phyloP scores from a whole-genome alignment of 2,888 invertebrate species.

The Argyra leucocephala region DNA sequence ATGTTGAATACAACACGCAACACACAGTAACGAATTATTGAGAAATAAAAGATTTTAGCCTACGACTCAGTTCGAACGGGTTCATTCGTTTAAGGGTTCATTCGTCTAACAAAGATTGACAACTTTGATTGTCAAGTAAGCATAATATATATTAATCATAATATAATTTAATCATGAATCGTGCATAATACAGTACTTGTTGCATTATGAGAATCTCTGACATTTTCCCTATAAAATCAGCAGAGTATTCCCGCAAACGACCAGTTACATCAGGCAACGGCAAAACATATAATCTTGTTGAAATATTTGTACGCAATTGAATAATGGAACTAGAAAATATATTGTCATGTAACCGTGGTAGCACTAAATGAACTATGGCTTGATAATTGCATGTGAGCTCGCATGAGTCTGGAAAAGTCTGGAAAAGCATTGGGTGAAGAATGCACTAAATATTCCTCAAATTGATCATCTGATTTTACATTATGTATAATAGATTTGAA shows the following conservation, averaged over 20 bases:
- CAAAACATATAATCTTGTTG: slow-evolving; percentile 54
- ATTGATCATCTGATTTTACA: slow-evolving; percentile 76
- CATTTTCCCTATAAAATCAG: slow-evolving; percentile 61
- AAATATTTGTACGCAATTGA: neutral
- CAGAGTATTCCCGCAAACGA: slow-evolving; percentile 61
- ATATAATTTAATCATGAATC: slow-evolving; percentile 59
- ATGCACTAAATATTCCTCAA: slow-evolving; percentile 68
- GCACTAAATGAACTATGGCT: slow-evolving; percentile 17
- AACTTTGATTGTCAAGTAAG: too few relatives aligned
- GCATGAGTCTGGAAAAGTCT: slow-evolving; percentile 16
- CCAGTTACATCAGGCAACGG: slow-evolving; percentile 61
- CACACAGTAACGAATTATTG: too few relatives aligned
- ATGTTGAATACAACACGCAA: too few relatives aligned
- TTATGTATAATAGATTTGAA: slow-evolving; percentile 89
- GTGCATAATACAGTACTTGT: slow-evolving; percentile 58
- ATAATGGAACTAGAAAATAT: neutral
- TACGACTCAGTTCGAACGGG: too few relatives aligned
- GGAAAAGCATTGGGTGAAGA: slow-evolving; percentile 21
- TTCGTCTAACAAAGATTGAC: too few relatives aligned
- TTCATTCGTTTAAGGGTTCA: too few relatives aligned
- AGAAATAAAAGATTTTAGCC: too few relatives aligned
- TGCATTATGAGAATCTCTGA: slow-evolving; percentile 52
- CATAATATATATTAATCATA: too few relatives aligned
- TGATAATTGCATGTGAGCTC: neutral
- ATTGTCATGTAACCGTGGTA: neutral